phyloP scores from a whole-genome alignment of 2,888 invertebrate species.

The Penaeus monodon region DNA sequence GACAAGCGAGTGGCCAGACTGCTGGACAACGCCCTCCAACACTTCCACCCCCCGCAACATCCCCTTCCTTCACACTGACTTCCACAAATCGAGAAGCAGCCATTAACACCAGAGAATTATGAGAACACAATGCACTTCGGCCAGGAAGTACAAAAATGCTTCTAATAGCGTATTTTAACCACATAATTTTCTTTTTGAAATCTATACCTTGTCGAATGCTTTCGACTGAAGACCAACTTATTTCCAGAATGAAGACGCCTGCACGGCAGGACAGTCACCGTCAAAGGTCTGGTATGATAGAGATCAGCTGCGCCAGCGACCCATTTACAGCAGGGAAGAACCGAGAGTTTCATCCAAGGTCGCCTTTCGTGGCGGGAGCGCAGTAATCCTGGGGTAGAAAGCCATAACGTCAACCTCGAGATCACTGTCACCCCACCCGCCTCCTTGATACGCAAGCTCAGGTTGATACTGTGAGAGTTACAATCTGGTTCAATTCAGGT shows the following conservation, averaged over 20 bases:
- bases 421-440: conserved; percentile 47
- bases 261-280: too few species aligned
- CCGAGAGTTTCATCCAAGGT: conserved; percentile 2
- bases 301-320: conserved; percentile 23
- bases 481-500: conserved; percentile 54
- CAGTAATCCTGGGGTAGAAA: conserved; percentile 21
- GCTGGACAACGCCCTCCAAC: conserved; percentile 25
- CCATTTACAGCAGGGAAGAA: not conserved
- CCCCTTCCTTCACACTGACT: conserved; percentile 38
- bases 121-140: too few species aligned
- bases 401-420: conserved; percentile 40
- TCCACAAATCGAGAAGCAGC: conserved; percentile 25
- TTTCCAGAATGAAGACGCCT: too few species aligned
- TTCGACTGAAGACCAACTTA: too few species aligned
- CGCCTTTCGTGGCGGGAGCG: conserved; percentile 35
- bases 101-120: not conserved
- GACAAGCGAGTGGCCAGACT: conserved; percentile 22
- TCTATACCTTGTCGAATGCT: too few species aligned
- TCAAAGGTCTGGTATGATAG: not conserved
- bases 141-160: too few species aligned
- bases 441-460: conserved; percentile 22
- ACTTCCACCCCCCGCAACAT: conserved; percentile 30
- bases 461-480: conserved; percentile 51
- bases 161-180: too few species aligned
- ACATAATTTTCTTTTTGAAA: too few species aligned